phyloP scores from a whole-genome alignment of 1,140 invertebrate genomes.

The Drosophila jambulina region DNA sequence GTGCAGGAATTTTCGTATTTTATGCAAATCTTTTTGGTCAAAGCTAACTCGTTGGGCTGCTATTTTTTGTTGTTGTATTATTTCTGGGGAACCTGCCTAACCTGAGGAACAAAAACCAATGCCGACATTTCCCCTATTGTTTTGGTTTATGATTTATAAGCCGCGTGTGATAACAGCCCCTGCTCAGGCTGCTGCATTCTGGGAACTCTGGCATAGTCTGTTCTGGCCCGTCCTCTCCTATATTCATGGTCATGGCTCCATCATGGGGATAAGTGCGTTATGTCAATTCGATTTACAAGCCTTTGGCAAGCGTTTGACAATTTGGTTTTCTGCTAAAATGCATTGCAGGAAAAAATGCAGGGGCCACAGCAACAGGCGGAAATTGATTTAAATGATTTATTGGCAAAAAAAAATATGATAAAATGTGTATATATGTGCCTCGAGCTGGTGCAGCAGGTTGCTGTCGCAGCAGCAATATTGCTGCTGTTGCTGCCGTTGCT shows the following conservation, averaged over 20 bases:
- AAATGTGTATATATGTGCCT: constrained; percentile 42
- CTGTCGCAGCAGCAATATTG: constrained; percentile 14
- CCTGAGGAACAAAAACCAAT: constrained; percentile 5
- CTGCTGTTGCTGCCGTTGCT: constrained; percentile 2
- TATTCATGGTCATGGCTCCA: constrained; percentile 30
- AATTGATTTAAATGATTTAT: constrained; percentile 83
- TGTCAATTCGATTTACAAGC: constrained; percentile 80
- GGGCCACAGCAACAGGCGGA: constrained; percentile 67
- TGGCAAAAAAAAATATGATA: constrained; percentile 36
- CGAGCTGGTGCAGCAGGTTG: constrained; percentile 53
- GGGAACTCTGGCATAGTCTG: constrained; percentile 29
- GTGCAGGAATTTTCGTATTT: constrained; percentile 72
- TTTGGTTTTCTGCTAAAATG: constrained; percentile 59
- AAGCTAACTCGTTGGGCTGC: constrained; percentile 18
- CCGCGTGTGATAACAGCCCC: constrained; percentile 40
- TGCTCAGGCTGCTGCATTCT: constrained; percentile 25
- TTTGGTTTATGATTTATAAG: constrained; percentile 67
- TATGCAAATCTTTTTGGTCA: constrained; percentile 67
- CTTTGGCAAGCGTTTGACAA: constrained; percentile 77
- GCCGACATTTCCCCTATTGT: constrained; percentile 59
- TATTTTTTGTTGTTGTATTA: constrained; percentile 14
- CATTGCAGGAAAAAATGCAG: constrained; percentile 32
- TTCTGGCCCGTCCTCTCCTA: constrained; percentile 1
- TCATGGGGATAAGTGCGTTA: constrained; percentile 69
- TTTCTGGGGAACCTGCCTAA: constrained; percentile 46